Base-by-base conservation (phyloP, 2,888 invertebrate species). In the Caenorhabditis wallacei region DNA sequence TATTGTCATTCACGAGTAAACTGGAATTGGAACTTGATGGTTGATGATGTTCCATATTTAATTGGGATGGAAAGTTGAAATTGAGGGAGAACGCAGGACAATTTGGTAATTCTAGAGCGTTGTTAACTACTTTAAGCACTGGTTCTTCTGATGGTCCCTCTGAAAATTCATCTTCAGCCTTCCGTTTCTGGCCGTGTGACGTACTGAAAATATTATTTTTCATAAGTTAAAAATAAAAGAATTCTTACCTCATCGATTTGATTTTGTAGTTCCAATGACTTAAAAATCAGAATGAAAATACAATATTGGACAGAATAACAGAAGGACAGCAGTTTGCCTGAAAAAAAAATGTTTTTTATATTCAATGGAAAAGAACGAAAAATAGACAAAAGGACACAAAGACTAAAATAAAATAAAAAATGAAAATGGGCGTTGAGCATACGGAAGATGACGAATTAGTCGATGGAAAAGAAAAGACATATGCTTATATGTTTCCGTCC, bases 401-500 rank as follows among this genome's bases (percentile, higher is more conserved):
- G 57, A n/a, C 57, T 18, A 7, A 59, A 59, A 3, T 20, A 59
- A 40, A 24, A 40, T 40, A 43, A 16, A 43, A 43, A 61, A 43
- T 40, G 61, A 24, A 4, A 24, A 26, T 16, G n/a, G n/a, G n/a
- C n/a, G n/a, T n/a, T n/a, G n/a, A n/a, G n/a, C n/a, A n/a, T n/a
- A n/a, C 46, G 18, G 20, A 24, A 61, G 22, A 46, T 43, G 43
- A 61, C 43, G 43, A 43, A 61, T 61, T 61, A 61, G 24, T 61
- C 24, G 24, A 40, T 40, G 43, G 2, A 18, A 11, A 30, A 54
- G 16, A 59, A 59, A 16, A 11, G 40, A 22, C 59, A 59, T 59
- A 22, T 59, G 37, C 18, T 20, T 57, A 37, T 37, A 22, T 16
- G 59, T 37, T 59, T 59, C 59, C 59, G 59, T 24, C 18, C 57